phyloP scores from a whole-genome alignment of 2,797 vertebrate genomes.

The Parambassis ranga region DNA sequence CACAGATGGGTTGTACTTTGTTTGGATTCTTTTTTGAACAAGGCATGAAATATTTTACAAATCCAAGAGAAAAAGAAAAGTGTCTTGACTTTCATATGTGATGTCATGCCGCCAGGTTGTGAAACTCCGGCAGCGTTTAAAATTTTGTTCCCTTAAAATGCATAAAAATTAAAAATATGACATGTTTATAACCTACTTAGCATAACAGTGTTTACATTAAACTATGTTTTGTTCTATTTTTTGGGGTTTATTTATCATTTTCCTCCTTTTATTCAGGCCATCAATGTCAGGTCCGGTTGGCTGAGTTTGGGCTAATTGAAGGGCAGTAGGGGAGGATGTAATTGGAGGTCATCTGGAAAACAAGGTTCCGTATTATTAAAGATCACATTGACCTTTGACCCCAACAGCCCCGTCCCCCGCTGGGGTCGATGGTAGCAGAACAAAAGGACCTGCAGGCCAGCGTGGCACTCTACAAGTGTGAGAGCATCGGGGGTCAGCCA shows the following conservation, averaged over 20 bases:
- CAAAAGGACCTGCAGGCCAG: slow-evolving; percentile 68
- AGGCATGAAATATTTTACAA: no score
- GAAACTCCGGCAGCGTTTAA: no score
- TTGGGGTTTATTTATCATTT: background rate
- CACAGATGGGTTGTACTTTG: no score
- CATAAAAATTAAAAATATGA: no score
- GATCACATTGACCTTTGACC: slow-evolving; percentile 63
- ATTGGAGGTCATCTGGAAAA: slow-evolving; percentile 72
- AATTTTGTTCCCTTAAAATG: no score
- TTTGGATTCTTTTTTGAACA: no score
- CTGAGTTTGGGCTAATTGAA: background rate
- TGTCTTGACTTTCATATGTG: no score
- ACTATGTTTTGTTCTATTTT: background rate
- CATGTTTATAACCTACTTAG: no score
- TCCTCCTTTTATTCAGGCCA: background rate
- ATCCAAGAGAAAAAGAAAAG: no score
- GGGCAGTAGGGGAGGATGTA: slow-evolving; percentile 2
- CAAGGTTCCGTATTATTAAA: slow-evolving; percentile 56
- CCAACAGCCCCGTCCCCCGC: slow-evolving; percentile 30
- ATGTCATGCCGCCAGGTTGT: no score
- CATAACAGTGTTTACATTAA: background rate
- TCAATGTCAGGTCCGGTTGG: slow-evolving; percentile 1
- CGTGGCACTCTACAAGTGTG: slow-evolving; percentile 63
- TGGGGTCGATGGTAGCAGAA: slow-evolving; percentile 49
- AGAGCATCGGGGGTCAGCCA: slow-evolving; percentile 39